Percentiles rank a stretch among this genome's conserved stretches.
Conservation (phyloP, 1,140 invertebrate species). For the Lordiphosa clarofinis region DNA sequence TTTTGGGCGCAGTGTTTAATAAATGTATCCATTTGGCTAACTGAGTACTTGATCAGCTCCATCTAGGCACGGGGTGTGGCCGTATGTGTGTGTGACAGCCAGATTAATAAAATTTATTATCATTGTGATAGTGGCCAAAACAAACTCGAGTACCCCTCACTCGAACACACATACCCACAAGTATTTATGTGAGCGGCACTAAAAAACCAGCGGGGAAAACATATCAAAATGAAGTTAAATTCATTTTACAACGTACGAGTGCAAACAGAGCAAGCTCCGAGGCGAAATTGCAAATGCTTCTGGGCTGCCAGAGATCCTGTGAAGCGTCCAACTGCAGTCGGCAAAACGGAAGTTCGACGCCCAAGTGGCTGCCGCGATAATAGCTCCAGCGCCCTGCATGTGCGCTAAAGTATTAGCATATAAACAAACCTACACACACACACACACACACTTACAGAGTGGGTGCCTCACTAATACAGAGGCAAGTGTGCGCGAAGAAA, state of each 20-base stretch:
- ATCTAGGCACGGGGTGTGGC: slow-evolving; percentile 1
- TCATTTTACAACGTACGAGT: slow-evolving; percentile 63
- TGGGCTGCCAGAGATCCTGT: slow-evolving; percentile 49
- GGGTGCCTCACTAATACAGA: not conserved
- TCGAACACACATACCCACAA: slow-evolving; percentile 30
- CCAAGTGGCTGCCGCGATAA: slow-evolving; percentile 76
- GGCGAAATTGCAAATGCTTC: slow-evolving; percentile 66
- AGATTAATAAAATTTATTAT: slow-evolving; percentile 78
- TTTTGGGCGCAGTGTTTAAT: slow-evolving; percentile 22
- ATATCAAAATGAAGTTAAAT: slow-evolving; percentile 78
- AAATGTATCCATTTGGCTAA: slow-evolving; percentile 50
- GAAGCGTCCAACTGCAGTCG: slow-evolving; percentile 27
- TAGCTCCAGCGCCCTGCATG: slow-evolving; percentile 67
- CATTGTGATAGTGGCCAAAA: slow-evolving; percentile 64
- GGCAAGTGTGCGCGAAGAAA: slow-evolving; percentile 55
- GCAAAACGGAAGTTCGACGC: slow-evolving; percentile 71
- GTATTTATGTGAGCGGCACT: slow-evolving; percentile 56
- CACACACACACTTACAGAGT: slow-evolving; percentile 4
- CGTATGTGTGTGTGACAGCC: slow-evolving; percentile 39
- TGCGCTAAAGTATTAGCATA: slow-evolving; percentile 77
- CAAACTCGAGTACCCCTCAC: slow-evolving; percentile 50
- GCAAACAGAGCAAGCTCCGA: slow-evolving; percentile 23
- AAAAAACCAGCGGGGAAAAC: slow-evolving; percentile 64
- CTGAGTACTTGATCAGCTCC: slow-evolving; percentile 45
- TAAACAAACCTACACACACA: slow-evolving; percentile 47